Conservation (phyloP, 2,888 invertebrate species). For the Rosalia funebris region DNA sequence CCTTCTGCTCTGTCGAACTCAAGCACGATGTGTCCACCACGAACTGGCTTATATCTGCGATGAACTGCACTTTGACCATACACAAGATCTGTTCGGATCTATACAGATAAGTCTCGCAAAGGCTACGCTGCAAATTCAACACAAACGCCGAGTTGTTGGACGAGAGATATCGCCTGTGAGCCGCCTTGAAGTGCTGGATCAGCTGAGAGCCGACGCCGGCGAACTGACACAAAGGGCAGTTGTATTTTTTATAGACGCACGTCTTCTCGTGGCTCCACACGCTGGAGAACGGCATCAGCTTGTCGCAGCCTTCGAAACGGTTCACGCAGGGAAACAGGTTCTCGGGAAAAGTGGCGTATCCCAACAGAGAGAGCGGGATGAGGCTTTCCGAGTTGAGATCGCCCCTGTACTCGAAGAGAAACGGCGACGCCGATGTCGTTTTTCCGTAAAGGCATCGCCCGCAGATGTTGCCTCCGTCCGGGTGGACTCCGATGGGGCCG, state of each 20-base stretch:
- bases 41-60: slow-evolving; percentile 21
- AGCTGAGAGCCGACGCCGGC: slow-evolving; percentile 40
- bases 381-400: slow-evolving; percentile 9
- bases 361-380: slow-evolving; percentile 35
- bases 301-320: slow-evolving; percentile 38
- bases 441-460: slow-evolving; percentile 35
- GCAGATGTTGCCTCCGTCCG: slow-evolving; percentile 37
- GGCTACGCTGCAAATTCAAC: slow-evolving; percentile 10
- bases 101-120: slow-evolving; percentile 17
- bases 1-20: not conserved
- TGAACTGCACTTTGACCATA: slow-evolving; percentile 21
- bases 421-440: slow-evolving; percentile 3
- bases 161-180: slow-evolving; percentile 29
- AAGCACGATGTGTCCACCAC: slow-evolving; percentile 23
- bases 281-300: slow-evolving; percentile 27
- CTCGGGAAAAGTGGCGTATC: slow-evolving; percentile 27
- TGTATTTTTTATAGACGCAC: slow-evolving; percentile 27
- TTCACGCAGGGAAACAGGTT: slow-evolving; percentile 37
- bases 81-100: slow-evolving; percentile 12
- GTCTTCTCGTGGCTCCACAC: slow-evolving; percentile 32
- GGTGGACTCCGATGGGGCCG: slow-evolving; percentile 35
- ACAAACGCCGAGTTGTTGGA: slow-evolving; percentile 5
- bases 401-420: slow-evolving; percentile 32
- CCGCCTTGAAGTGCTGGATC: slow-evolving; percentile 35
- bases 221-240: slow-evolving; percentile 31